Base-by-base conservation (phyloP, 2,797 vertebrate species). In the Poeciliopsis paucimaculata region DNA sequence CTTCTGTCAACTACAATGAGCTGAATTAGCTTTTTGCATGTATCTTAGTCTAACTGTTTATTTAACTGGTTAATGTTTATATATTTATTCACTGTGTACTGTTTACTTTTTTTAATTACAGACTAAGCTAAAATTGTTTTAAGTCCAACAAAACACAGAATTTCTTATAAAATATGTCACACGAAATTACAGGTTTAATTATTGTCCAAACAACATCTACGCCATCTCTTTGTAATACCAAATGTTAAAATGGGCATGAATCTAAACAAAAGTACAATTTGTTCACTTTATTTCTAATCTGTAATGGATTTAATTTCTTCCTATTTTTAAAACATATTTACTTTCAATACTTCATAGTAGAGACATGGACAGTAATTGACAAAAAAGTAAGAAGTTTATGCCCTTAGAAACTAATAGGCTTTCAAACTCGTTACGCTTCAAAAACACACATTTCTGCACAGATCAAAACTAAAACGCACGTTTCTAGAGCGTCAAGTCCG, bases 381-480 rank as follows among this genome's bases (percentile, higher is more conserved):
- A n/a, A 70, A 66, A 70, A 66, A 39, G n/a, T 20, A 23, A 39
- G 31, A 66, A 5, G 34, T 10, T 39, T 39, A 39, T 13, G 20
- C 41, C 26, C 41, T 43, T 71, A 41, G 34, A 47, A 49, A 43
- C 1, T 18, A 4, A 41, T 51, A 75, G 26, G 57, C 64, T 71
- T 77, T 70, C 62, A 31, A 18, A 31, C 60, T 84, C 28, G 53
- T 26, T 11, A 68, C 0, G 26, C 12, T 75, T 9, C 77, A 82
- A 43, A 75, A 60, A 12, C n/a, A 84, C 76, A 49, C 70, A 49
- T 77, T 41, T 84, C 7, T 70, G 62, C 76, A 71, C 1, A 20
- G 3, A 13, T 73, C 36, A 76, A 83, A 83, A 71, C 26, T 39
- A 60, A 76, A 77, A 57, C 60, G 7, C 13, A 13, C 34, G 73